Evolutionary conservation across 2,888 invertebrate species (phyloP).

Genomic region (Shargacucullia verbasci): DNA sequence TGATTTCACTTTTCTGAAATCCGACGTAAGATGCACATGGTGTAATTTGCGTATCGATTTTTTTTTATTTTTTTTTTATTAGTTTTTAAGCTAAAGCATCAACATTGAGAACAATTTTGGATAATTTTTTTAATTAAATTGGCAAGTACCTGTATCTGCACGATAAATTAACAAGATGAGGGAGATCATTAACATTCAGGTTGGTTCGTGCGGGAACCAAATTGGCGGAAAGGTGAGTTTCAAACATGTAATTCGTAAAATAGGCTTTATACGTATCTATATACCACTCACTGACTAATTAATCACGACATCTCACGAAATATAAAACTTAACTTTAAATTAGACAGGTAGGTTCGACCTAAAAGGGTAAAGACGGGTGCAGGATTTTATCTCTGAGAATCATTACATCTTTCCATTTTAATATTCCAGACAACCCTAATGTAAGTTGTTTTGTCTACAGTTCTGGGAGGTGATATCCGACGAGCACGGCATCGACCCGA

Average conservation of each 20-base stretch:
- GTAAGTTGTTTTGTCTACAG: constrained; percentile 70
- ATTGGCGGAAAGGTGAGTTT: constrained; percentile 87
- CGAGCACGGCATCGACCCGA: constrained; percentile 93
- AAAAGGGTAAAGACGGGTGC: too few relatives aligned
- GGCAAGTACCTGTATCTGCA: constrained; percentile 69
- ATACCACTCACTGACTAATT: too few relatives aligned
- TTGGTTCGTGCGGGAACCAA: constrained; percentile 92
- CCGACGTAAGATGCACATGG: constrained; percentile 78
- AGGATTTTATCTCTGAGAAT: neutral
- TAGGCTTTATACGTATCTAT: too few relatives aligned
- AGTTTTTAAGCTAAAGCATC: constrained; percentile 85
- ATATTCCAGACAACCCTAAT: neutral
- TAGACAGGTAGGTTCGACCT: too few relatives aligned
- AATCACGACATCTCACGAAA: too few relatives aligned
- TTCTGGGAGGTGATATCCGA: constrained; percentile 94
- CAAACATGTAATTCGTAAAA: neutral
- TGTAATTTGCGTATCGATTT: constrained; percentile 68
- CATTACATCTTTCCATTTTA: neutral
- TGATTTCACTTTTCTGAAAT: constrained; percentile 73
- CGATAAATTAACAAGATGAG: constrained; percentile 90
- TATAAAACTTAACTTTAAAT: too few relatives aligned
- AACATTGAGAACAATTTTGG: constrained; percentile 69
- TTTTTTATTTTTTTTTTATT: constrained; percentile 73
- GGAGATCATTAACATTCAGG: constrained; percentile 94
- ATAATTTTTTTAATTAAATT: constrained; percentile 75